Evolutionary conservation across 2,113 vertebrate genomes (phyloP), one percentile per base, ranked within the genome.

Genomic region (Quiscalus mexicanus): DNA sequence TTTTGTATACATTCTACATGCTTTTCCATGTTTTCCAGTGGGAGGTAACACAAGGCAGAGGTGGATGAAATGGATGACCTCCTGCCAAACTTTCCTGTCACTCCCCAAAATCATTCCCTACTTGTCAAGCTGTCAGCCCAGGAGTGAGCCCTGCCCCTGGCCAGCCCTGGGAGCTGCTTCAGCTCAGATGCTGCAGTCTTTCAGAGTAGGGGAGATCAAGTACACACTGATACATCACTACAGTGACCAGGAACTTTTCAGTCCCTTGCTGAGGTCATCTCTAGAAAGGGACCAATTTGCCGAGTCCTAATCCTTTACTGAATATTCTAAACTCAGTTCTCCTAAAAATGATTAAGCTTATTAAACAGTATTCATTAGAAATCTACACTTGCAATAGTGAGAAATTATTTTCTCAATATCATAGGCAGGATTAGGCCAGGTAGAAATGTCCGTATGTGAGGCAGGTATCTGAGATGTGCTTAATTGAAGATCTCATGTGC

Each of bases 221-320:
- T 4, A 35, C 45, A 24, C 0, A 0, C 28, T 35, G 41, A n/a
- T 33, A 18, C 35, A 52, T n/a, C 6, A 2, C 22, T 10, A 8
- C 6, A 45, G 30, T 77, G 71, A 88, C 50, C 80, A 59, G 35
- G 22, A n/a, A 74, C 4, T 62, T 90, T n/a, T 53, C 30, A 73
- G 22, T 35, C n/a, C 27, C 10, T 62, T 69, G 41, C 25, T 83
- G 55, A 65, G 33, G 27, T 59, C 13, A 2, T 18, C 9, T 24
- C 23, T 59, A 70, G 39, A 80, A 67, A 30, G 35, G 13, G 7
- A 88, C 9, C 7, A 47, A 39, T 67, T 15, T 70, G 1, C 33
- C 35, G 12, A 10, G 12, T 31, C 7, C 17, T 79, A 69, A 68
- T 68, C 39, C 33, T 70, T 24, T 39, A 31, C 2, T 22, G 60